A percentile compares a stretch with the other conserved stretches of the same genome.
Conservation (phyloP, 2,888 invertebrate species). For the Luffia ferchaultella region DNA sequence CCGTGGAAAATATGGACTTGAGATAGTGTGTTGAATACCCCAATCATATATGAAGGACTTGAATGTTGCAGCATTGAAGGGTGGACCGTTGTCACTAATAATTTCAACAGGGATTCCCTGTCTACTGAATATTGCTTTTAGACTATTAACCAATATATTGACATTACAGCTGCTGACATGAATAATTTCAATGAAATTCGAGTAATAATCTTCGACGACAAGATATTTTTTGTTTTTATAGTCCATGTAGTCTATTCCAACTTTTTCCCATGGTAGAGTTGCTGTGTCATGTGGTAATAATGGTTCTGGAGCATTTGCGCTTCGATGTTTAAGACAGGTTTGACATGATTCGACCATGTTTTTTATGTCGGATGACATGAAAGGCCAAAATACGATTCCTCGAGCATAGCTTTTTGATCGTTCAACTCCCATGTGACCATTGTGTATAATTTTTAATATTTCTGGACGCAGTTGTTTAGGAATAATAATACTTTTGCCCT, state of each 20-base stretch:
- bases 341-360: conserved; percentile 11
- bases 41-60: conserved; percentile 13
- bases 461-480: not conserved
- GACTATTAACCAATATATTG: conserved; percentile 9
- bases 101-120: conserved; percentile 16
- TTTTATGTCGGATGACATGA: conserved; percentile 14
- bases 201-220: conserved; percentile 16
- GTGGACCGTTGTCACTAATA: conserved; percentile 17
- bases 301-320: conserved; percentile 5
- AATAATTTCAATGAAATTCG: conserved; percentile 16
- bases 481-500: not conserved
- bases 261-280: conserved; percentile 12
- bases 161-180: conserved; percentile 5
- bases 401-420: conserved; percentile 8
- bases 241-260: conserved; percentile 16
- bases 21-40: conserved; percentile 10
- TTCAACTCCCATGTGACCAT: conserved; percentile 12
- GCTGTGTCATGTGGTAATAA: not conserved
- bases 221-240: conserved; percentile 13
- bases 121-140: conserved; percentile 12
- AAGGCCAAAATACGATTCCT: conserved; percentile 11
- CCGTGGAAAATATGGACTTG: conserved; percentile 10
- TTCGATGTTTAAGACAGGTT: conserved; percentile 10
- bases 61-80: conserved; percentile 15
- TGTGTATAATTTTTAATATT: conserved; percentile 7